Base-by-base conservation (phyloP, 2,888 invertebrate genomes). In the Rhingia campestris region DNA sequence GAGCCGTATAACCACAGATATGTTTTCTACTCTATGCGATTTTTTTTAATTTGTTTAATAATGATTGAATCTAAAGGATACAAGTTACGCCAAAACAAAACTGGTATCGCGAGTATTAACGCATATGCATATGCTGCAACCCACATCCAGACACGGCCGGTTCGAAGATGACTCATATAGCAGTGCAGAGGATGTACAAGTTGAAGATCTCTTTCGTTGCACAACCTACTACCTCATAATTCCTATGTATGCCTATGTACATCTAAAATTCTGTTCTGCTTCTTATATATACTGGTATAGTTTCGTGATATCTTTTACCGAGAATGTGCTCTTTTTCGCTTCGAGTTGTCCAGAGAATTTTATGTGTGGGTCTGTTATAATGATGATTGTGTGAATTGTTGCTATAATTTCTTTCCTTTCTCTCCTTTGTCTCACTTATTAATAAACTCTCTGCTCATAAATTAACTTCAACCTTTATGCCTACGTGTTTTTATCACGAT, bases 1-100 rank as follows among this genome's bases (percentile, higher is more conserved):
- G 32, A 58, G 47, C 72, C 30, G 9, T 39, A 22, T 2, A 66
- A 7, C 33, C 61, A 14, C 10, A 41, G 30, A 53, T 73, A 69
- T 41, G 53, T 54, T 45, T n/a, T n/a, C n/a, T 30, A 22, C 30
- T 22, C 22, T 37, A 10, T 33, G 3, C 7, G 39, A 61, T 75
- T 47, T 61, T 61, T 75, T 70, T 56, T 75, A 75, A 58, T 79
- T n/a, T n/a, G n/a, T n/a, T n/a, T 82, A 79, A 79, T 80, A 61
- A 81, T 81, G 54, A 73, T 64, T 77, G 69, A 56, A 72, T 61
- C 66, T 53, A 39, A 76, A 70, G 72, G 54, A 70, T 70, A 47
- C 53, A 69, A 30, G 30, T 56, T 59, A 49, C 30, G 43, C 58
- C 56, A 70, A 66, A 49, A 30, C 10, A 67, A 66, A 72, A 80